Base-by-base conservation (phyloP, 2,888 invertebrate species). In the Elysia crispata region DNA sequence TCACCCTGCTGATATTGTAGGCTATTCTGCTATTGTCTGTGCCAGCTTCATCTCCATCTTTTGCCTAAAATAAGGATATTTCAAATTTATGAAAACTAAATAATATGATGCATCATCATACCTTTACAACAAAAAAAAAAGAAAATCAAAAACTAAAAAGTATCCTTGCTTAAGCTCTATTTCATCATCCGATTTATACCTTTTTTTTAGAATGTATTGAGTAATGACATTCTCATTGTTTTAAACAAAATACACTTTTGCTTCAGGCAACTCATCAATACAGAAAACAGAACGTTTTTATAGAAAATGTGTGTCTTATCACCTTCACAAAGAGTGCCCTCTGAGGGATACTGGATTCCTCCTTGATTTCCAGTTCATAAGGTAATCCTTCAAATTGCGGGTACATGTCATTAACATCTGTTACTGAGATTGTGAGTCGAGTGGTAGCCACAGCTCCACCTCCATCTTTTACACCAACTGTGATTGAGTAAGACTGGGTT, bases 381-480 rank as follows among this genome's bases (percentile, higher is more conserved):
- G 86, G 85, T 1, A 83, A 76, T 49, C 87, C 82, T 15, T 83
- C 75, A 79, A 91, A 90, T 31, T 79, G 76, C 1, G 91, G 91
- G 0, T 84, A 41, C n/a, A 89, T 85, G 79, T 91, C 91, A 77
- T 91, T 91, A 6, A 85, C 83, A 78, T 91, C 91, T 1, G 83
- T 82, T 13, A 91, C 84, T 30, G 73, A 83, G 31, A 91, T 83
- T 6, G 84, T 85, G 15, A 91, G 82, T 69, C 86, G 88, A 18
- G 86, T 84, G 3, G 87, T 87, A n/a, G 87, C 84, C 49, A 87
- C 83, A 25, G 87, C 85, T 0, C 95, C 95, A 0, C 96, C 96
- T 0, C 96, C 96, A 89, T 97, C 97, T 83, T 94, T 94, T 0
- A 96, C 97, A 83, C 95, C 95, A 79, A 96, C 93, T 0, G 95